Evolutionary conservation across 2,888 invertebrate genomes (phyloP), one percentile per base, ranked within the genome.

Genomic region (Netelia melanura): DNA sequence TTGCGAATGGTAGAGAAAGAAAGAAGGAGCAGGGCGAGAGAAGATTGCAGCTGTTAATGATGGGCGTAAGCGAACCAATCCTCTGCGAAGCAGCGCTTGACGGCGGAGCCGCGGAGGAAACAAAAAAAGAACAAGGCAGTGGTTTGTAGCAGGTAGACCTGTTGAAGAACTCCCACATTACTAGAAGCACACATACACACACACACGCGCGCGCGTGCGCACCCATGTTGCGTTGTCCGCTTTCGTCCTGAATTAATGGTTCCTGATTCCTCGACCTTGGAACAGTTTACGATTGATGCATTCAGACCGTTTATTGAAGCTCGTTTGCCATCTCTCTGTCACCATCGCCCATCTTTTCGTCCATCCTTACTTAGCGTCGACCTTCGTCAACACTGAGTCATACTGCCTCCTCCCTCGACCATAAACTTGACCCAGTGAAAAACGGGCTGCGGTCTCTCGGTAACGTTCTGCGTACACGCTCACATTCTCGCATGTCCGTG

Each of bases 361-460:
- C 30, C 2, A 21, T 68, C 21, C 25, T 38, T 62, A 11, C 67
- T 72, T 71, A 58, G 67, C 65, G 52, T 72, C 77, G 77, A 72
- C 72, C 82, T 68, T 61, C 71, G 82, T 72, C 77, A 82, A 72
- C 74, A 56, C 67, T 5, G 78, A 72, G 52, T 17, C 61, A 54
- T 48, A 75, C 21, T 52, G 44, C 52, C 10, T 11, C 67, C 21
- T 62, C 74, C 17, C 56, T 38, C 72, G 43, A 54, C 78, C 68
- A 68, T 79, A 83, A 83, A 78, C 83, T 83, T 78, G 83, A 83
- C 83, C 83, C 83, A 83, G 74, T 83, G 74, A 72, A 79, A 70
- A 74, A 78, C 54, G 72, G 58, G 3, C 2, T 30, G 30, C 30
- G 2, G 30, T 30, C 30, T 30, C 30, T 30, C 3, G 30, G 30